These are phyloP conservation scores for Glomeris maerens DNA, from an alignment of 1,140 invertebrate species.

Conservation along the genomic window DNA sequence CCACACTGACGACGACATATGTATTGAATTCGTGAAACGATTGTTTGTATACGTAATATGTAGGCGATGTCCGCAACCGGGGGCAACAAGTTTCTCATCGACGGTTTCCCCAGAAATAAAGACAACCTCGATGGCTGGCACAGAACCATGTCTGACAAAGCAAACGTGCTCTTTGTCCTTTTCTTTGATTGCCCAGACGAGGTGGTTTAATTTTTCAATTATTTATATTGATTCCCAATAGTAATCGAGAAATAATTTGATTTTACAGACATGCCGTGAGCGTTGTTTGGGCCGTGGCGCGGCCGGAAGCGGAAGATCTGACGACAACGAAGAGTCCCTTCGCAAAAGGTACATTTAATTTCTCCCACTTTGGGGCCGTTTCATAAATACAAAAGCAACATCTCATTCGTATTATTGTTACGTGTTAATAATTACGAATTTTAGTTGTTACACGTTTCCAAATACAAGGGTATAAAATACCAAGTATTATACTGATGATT, in stretches of 20 bases:
- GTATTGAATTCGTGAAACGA: too few species aligned
- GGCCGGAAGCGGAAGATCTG: conserved; percentile 75
- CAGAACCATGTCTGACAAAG: conserved; percentile 65
- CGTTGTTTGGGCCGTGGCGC: conserved; percentile 73
- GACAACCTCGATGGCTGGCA: conserved; percentile 96
- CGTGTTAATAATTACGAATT: conserved; percentile 6
- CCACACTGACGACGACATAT: conserved; percentile 3
- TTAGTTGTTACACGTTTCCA: not conserved
- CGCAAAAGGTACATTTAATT: conserved; percentile 61
- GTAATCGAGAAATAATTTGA: too few species aligned
- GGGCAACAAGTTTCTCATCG: conserved; percentile 78
- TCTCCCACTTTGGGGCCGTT: too few species aligned
- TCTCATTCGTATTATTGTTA: too few species aligned
- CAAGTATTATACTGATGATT: not conserved
- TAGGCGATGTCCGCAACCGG: conserved; percentile 57
- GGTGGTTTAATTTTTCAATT: conserved; percentile 25
- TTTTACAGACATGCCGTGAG: conserved; percentile 49
- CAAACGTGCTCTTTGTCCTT: conserved; percentile 72
- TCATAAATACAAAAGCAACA: too few species aligned
- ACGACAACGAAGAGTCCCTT: conserved; percentile 87
- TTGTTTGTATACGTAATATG: not conserved
- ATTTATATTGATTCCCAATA: conserved; percentile 1
- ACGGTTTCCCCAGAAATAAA: conserved; percentile 96
- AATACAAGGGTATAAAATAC: not conserved
- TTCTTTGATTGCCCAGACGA: conserved; percentile 84